These are phyloP conservation scores for Aleiodes sp. DNA, from an alignment of 1,140 invertebrate genomes.

Conservation along the genomic window DNA sequence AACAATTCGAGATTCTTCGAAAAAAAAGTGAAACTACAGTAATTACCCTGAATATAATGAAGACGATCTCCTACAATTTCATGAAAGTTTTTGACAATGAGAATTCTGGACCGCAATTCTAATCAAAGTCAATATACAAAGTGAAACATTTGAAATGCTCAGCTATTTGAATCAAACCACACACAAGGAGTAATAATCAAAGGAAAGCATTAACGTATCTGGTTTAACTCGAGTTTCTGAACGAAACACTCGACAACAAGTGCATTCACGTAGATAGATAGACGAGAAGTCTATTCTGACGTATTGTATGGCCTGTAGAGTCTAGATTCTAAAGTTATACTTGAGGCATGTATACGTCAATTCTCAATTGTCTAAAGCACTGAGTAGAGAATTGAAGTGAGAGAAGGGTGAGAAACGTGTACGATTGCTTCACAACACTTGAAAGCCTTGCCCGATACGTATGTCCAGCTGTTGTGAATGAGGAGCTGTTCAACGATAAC, in stretches of 20 bases:
- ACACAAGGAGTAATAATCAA: not conserved
- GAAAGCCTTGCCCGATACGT: not conserved
- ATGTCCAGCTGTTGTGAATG: conserved; percentile 9
- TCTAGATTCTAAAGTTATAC: conserved; percentile 12
- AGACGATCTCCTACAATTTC: not conserved
- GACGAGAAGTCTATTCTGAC: conserved; percentile 4
- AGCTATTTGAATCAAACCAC: not conserved
- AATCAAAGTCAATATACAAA: not conserved
- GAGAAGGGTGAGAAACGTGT: not conserved
- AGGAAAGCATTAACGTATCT: conserved; percentile 12
- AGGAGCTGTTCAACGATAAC: not conserved
- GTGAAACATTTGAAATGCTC: not conserved
- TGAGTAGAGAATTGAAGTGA: not conserved
- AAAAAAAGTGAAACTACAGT: not conserved
- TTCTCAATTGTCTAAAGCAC: conserved; percentile 7
- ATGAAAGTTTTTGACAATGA: too few species aligned
- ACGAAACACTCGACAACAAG: conserved; percentile 12
- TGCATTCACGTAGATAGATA: conserved; percentile 10
- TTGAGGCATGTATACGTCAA: not conserved
- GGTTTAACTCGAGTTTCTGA: not conserved
- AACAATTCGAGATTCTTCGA: not conserved
- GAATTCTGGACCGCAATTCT: not conserved
- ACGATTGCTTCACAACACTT: conserved; percentile 3
- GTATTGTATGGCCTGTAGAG: not conserved
- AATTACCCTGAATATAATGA: not conserved